These are phyloP conservation scores for Branchipolynoe longqiensis DNA, from an alignment of 2,888 invertebrate species.

Conservation along the genomic window DNA sequence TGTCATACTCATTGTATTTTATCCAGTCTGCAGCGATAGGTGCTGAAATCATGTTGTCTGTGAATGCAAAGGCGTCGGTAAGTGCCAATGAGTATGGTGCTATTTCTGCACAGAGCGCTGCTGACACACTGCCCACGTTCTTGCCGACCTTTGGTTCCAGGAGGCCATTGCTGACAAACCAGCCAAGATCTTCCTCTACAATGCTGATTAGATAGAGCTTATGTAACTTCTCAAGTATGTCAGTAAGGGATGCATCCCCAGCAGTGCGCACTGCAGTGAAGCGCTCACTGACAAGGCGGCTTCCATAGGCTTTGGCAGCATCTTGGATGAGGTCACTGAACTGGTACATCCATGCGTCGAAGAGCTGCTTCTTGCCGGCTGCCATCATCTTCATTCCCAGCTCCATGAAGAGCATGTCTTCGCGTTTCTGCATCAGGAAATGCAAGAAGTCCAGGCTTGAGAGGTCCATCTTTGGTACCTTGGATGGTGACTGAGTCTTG, in stretches of 20 bases:
- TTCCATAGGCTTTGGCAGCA: conserved; percentile 66
- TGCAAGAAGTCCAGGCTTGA: conserved; percentile 59
- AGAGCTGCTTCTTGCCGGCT: conserved; percentile 64
- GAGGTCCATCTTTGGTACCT: conserved; percentile 30
- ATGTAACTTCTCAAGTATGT: conserved; percentile 62
- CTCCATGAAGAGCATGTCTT: conserved; percentile 62
- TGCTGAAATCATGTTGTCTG: conserved; percentile 65
- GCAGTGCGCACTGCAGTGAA: conserved; percentile 61
- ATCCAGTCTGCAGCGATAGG: conserved; percentile 69
- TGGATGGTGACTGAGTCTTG: conserved; percentile 54
- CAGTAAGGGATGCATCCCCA: conserved; percentile 59
- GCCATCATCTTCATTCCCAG: conserved; percentile 62
- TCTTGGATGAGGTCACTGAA: conserved; percentile 67
- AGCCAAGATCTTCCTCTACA: conserved; percentile 64
- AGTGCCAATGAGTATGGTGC: conserved; percentile 65
- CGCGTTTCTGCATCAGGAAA: conserved; percentile 60
- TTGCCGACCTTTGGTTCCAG: conserved; percentile 55
- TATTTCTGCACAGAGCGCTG: conserved; percentile 62
- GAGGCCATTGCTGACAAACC: conserved; percentile 58
- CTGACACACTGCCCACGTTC: conserved; percentile 49
- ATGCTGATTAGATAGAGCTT: conserved; percentile 64
- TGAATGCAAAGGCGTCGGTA: conserved; percentile 64
- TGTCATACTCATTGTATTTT: conserved; percentile 67
- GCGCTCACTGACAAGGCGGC: conserved; percentile 64
- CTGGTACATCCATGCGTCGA: conserved; percentile 69